Conservation (phyloP, 2,113 vertebrate species). For the Cranoglanis bouderius region DNA sequence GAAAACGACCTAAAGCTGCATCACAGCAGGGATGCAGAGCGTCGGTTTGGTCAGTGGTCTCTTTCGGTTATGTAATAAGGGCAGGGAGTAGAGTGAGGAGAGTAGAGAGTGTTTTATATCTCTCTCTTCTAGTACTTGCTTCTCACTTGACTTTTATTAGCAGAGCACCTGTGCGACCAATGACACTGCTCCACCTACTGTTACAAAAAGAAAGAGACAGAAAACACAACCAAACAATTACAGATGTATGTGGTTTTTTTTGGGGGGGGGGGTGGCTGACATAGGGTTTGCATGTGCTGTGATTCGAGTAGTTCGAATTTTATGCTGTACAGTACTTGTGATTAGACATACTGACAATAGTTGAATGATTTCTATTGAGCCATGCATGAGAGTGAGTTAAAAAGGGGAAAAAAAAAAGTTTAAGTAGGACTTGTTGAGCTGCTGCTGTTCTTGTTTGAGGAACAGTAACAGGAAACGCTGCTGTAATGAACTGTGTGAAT, state of each 20-base stretch:
- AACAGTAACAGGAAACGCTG: slow-evolving; percentile 11
- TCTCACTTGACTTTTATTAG: neutral
- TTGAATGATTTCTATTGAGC: neutral
- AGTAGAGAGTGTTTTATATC: neutral
- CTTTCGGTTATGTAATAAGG: neutral
- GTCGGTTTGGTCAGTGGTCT: neutral
- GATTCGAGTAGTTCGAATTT: neutral
- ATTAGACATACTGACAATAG: neutral
- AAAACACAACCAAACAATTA: neutral
- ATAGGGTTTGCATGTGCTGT: neutral
- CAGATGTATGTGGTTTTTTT: no score
- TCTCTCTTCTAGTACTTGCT: neutral
- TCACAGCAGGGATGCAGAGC: neutral
- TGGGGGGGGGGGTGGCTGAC: no score
- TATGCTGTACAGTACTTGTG: neutral
- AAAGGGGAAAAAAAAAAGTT: neutral
- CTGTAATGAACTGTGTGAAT: slow-evolving; percentile 18
- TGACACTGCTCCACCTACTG: neutral
- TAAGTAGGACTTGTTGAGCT: neutral
- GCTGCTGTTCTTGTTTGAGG: neutral
- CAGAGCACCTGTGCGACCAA: neutral
- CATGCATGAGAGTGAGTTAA: neutral
- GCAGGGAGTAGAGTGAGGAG: neutral
- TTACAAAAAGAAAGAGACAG: neutral
- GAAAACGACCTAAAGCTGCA: neutral